Evolutionary conservation across 2,797 vertebrate genomes (phyloP).

Genomic region (Acrocephalus scirpaceus): DNA sequence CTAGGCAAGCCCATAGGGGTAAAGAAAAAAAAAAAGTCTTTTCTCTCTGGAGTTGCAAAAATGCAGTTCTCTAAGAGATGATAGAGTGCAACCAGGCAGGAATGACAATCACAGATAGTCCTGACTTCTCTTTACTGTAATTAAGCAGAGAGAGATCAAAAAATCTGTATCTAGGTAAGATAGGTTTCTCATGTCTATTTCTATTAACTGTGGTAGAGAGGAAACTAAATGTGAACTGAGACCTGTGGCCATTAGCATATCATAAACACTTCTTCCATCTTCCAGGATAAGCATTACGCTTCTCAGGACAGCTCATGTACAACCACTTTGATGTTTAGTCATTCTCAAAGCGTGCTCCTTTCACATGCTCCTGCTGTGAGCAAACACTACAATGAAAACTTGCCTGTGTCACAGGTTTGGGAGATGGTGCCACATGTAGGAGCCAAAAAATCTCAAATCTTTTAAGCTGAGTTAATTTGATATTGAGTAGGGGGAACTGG

Average conservation of each 20-base stretch:
- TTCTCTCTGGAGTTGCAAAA: constrained; percentile 14
- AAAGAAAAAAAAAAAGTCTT: not conserved
- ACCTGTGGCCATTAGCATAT: not conserved
- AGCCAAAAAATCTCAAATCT: not conserved
- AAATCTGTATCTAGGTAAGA: not conserved
- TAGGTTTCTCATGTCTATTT: not conserved
- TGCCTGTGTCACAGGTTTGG: not conserved
- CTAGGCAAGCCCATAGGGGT: constrained; percentile 15
- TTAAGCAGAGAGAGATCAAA: not conserved
- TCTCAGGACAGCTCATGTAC: not conserved
- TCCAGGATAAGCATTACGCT: not conserved
- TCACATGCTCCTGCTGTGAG: not conserved
- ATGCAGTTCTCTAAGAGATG: not conserved
- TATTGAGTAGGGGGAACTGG: not conserved
- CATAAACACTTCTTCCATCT: constrained; percentile 3
- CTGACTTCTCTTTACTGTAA: not conserved
- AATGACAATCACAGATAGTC: not conserved
- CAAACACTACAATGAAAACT: not conserved
- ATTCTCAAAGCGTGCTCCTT: not conserved
- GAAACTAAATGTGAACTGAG: not conserved
- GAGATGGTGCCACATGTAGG: not conserved
- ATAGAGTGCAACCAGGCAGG: not conserved
- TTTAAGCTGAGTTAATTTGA: not conserved
- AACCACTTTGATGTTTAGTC: not conserved
- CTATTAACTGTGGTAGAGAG: not conserved